Evolutionary conservation across 1,140 invertebrate species (phyloP).

Genomic region (Pseudachorutes palmiensis): DNA sequence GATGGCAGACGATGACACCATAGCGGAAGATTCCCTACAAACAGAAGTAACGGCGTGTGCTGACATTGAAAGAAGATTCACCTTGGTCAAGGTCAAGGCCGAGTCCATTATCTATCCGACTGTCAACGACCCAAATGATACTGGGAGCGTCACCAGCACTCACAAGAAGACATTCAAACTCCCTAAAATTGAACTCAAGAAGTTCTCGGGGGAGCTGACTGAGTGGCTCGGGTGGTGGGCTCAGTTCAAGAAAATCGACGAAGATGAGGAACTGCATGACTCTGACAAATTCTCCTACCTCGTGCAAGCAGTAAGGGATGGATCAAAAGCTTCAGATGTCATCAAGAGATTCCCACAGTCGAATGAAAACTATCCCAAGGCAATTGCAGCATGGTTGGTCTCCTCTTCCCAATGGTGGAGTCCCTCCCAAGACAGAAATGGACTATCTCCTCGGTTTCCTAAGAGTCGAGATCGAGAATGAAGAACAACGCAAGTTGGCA

Average conservation of each 20-base stretch:
- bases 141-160: too few species aligned
- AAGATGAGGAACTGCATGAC: conserved; percentile 35
- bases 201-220: conserved; percentile 40
- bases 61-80: too few species aligned
- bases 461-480: conserved; percentile 35
- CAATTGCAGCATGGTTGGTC: conserved; percentile 31
- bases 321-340: conserved; percentile 10
- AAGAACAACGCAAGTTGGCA: conserved; percentile 38
- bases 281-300: conserved; percentile 40
- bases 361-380: conserved; percentile 9
- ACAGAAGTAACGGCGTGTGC: too few species aligned
- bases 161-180: conserved; percentile 28
- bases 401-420: conserved; percentile 40
- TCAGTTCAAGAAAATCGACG: conserved; percentile 41
- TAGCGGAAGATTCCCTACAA: too few species aligned
- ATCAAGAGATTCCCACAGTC: conserved; percentile 4
- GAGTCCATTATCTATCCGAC: too few species aligned
- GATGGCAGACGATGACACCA: too few species aligned
- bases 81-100: too few species aligned
- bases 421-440: conserved; percentile 25
- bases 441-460: conserved; percentile 37
- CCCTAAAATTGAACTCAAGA: conserved; percentile 39
- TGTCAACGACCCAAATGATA: too few species aligned
- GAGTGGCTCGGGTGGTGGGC: conserved; percentile 42
- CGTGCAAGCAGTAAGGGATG: conserved; percentile 22